A percentile compares a stretch with the other conserved stretches of the same genome.
phyloP scores from a whole-genome alignment of 2,888 invertebrate species.

The Antheraea yamamai region DNA sequence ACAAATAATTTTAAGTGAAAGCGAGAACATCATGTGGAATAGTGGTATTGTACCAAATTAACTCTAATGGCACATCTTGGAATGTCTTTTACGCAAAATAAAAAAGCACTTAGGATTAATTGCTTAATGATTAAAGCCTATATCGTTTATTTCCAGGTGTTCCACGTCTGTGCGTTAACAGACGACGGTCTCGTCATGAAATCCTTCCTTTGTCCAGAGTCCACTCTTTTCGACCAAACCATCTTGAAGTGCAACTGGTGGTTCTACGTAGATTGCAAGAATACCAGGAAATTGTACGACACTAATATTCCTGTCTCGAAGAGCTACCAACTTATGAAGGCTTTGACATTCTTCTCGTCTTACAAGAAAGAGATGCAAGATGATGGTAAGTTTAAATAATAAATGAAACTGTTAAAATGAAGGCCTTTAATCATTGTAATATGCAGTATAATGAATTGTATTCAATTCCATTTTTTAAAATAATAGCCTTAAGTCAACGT shows the following conservation, averaged over 20 bases:
- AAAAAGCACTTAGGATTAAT: neutral
- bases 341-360: constrained; percentile 92
- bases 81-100: neutral
- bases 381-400: constrained; percentile 44
- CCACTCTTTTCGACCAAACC: constrained; percentile 94
- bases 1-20: neutral
- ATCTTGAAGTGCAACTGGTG: constrained; percentile 97
- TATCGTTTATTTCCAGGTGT: constrained; percentile 83
- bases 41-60: neutral
- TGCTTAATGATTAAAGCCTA: neutral
- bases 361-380: constrained; percentile 86
- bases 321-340: constrained; percentile 95
- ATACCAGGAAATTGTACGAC: constrained; percentile 90
- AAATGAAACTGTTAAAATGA: neutral
- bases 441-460: neutral
- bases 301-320: constrained; percentile 95
- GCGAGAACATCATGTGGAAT: neutral
- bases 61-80: neutral
- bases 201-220: constrained; percentile 95
- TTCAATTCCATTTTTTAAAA: neutral
- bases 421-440: neutral
- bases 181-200: constrained; percentile 95
- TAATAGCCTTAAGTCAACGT: neutral
- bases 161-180: constrained; percentile 94
- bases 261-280: constrained; percentile 95